These are phyloP conservation scores for Oikopleura vanhoeffeni DNA, from an alignment of 23 tunicate genomes.

Conservation along the genomic window DNA sequence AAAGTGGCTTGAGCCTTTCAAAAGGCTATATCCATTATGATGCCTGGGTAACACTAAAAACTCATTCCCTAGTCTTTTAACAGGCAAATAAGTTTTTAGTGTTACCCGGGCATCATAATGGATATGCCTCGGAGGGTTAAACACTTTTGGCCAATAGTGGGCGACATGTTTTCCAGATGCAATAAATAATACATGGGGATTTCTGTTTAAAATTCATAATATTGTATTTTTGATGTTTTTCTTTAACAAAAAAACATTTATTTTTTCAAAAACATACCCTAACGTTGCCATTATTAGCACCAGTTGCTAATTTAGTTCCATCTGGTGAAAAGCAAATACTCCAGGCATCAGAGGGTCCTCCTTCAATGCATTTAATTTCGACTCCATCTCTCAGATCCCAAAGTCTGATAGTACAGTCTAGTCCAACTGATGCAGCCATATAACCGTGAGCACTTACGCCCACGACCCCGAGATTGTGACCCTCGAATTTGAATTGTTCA, in stretches of 20 bases:
- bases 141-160: no score
- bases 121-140: no score
- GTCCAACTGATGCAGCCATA: conserved; percentile 70
- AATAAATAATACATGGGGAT: no score
- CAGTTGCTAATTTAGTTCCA: conserved; percentile 73
- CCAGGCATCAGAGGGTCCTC: conserved; percentile 84
- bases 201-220: no score
- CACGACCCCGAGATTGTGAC: conserved; percentile 79
- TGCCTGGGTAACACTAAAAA: no score
- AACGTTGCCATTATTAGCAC: conserved; percentile 72
- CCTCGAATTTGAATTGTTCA: conserved; percentile 62
- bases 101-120: no score
- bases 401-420: conserved; percentile 69
- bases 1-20: no score
- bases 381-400: conserved; percentile 84
- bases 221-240: no score
- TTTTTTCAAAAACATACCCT: conserved; percentile 15
- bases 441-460: conserved; percentile 72
- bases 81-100: no score
- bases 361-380: conserved; percentile 63
- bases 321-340: conserved; percentile 67
- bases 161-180: no score
- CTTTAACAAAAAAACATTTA: not conserved
- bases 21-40: no score
- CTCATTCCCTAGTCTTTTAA: no score